These are phyloP conservation scores for Calliphora vomitoria DNA, from an alignment of 2,888 invertebrate species.

Conservation along the genomic window DNA sequence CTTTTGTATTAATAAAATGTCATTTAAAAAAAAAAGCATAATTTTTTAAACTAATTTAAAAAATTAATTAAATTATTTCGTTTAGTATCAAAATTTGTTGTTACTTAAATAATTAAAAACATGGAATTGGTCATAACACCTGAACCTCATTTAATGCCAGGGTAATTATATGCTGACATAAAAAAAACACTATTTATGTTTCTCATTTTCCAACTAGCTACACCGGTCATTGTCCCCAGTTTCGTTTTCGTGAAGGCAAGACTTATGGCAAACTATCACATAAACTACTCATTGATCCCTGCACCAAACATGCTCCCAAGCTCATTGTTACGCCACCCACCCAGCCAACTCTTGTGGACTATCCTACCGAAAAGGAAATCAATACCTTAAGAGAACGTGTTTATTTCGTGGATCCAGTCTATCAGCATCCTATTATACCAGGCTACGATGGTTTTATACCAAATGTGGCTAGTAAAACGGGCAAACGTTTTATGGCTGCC, in stretches of 20 bases:
- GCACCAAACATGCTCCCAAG: constrained; percentile 89
- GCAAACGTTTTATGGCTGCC: constrained; percentile 89
- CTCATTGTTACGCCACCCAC: constrained; percentile 87
- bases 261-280: constrained; percentile 91
- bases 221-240: constrained; percentile 91
- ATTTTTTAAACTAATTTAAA: no score
- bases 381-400: constrained; percentile 88
- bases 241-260: constrained; percentile 90
- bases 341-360: constrained; percentile 79
- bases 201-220: constrained; percentile 86
- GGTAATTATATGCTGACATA: constrained; percentile 85
- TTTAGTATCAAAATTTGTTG: constrained; percentile 45
- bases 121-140: constrained; percentile 85
- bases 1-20: background rate
- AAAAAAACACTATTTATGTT: background rate
- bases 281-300: constrained; percentile 90
- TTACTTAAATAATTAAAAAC: constrained; percentile 15
- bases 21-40: no score
- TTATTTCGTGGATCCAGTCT: constrained; percentile 88
- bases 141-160: constrained; percentile 90
- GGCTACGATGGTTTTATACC: constrained; percentile 90
- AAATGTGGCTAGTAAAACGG: constrained; percentile 88
- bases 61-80: no score
- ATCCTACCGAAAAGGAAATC: constrained; percentile 88
- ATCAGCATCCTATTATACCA: constrained; percentile 90